A percentile compares a stretch with the other conserved stretches of the same genome.
Conservation (phyloP, 37 sponge, comb jelly and placozoan species). For the Beroe forskalii region DNA sequence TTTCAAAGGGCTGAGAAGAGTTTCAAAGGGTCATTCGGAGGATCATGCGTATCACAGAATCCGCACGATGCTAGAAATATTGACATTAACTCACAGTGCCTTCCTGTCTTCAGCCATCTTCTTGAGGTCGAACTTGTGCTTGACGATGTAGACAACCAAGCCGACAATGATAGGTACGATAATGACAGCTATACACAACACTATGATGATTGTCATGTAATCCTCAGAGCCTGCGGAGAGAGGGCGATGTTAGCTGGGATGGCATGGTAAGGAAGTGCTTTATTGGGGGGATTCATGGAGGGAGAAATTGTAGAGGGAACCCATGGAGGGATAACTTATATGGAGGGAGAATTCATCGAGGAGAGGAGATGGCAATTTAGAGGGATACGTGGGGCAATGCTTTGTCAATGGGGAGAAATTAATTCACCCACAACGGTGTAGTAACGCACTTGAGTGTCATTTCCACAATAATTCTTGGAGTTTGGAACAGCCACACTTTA, state of each 20-base stretch:
- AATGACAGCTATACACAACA: constrained; percentile 24
- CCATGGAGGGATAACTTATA: no score
- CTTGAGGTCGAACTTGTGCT: constrained; percentile 50
- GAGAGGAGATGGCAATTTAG: no score
- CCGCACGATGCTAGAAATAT: no score
- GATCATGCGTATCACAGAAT: neutral
- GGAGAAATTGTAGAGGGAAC: no score
- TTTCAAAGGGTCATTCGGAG: neutral
- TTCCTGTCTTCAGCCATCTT: neutral
- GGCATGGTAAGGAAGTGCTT: neutral
- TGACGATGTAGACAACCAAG: constrained; percentile 19
- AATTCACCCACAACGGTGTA: no score
- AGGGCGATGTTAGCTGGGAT: neutral
- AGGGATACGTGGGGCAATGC: no score
- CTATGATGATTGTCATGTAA: constrained; percentile 61
- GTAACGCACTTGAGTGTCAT: no score
- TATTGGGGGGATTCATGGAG: no score
- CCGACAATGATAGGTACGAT: constrained; percentile 21
- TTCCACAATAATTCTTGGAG: no score
- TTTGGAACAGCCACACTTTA: no score
- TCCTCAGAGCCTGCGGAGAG: neutral
- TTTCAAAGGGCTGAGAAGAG: neutral
- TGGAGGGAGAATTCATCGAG: no score
- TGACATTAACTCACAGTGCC: neutral
- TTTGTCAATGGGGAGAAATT: no score